These are phyloP conservation scores for Suillia variegata DNA, from an alignment of 2,888 invertebrate species.

Conservation along the genomic window DNA sequence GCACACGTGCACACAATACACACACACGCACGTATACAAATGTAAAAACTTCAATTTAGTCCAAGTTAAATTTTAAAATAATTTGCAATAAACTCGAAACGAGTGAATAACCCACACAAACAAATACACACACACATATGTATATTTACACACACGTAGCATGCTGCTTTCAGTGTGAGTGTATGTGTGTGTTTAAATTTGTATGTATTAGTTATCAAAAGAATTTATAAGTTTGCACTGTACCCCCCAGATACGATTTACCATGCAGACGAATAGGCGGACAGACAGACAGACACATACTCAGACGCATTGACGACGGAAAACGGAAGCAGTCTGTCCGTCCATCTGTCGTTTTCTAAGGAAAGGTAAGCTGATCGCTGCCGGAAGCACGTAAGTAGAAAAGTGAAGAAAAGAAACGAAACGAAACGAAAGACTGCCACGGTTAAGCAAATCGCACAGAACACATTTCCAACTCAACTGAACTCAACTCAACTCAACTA, in stretches of 20 bases:
- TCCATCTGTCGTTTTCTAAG: no score
- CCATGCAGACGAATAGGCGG: no score
- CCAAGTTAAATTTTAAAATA: conserved; percentile 1
- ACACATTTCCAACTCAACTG: conserved; percentile 1
- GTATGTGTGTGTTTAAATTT: no score
- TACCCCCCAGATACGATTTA: not conserved
- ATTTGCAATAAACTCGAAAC: not conserved
- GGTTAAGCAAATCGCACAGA: not conserved
- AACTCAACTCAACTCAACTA: no score
- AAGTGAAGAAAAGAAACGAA: no score
- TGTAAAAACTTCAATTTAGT: not conserved
- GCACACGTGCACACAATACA: no score
- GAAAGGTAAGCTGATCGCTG: no score
- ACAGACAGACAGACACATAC: no score
- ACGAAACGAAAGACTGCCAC: not conserved
- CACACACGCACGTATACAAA: not conserved
- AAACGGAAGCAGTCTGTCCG: no score
- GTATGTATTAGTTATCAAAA: not conserved
- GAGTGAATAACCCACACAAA: not conserved
- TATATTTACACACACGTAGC: not conserved
- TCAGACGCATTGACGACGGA: no score
- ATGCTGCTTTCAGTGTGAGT: not conserved
- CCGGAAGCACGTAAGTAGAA: not conserved
- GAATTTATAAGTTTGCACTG: not conserved
- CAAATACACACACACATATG: not conserved